These are phyloP conservation scores for Gnathonemus longibarbis DNA, from an alignment of 2,113 vertebrate genomes.

Conservation along the genomic window DNA sequence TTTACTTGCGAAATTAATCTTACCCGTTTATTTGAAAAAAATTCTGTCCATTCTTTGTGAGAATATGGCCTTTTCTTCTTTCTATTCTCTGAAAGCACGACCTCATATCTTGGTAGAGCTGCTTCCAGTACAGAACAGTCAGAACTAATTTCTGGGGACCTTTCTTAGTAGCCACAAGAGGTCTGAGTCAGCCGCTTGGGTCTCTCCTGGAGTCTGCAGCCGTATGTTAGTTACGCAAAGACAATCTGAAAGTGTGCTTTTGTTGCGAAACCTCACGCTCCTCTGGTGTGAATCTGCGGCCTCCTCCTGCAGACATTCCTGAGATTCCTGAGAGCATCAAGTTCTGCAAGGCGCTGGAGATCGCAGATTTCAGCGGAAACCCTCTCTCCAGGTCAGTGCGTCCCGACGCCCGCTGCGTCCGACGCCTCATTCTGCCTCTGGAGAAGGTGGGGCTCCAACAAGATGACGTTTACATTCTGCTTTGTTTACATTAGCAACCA, in stretches of 20 bases:
- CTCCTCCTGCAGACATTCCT: slow-evolving; percentile 74
- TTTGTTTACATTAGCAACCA: background rate
- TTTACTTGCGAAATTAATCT: background rate
- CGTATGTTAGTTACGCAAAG: slow-evolving; percentile 48
- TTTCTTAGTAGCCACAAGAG: background rate
- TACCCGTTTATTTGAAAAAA: background rate
- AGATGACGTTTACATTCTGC: background rate
- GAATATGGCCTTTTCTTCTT: background rate
- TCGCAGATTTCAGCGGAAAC: slow-evolving; percentile 97
- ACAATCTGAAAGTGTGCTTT: slow-evolving; percentile 40
- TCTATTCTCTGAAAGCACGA: background rate
- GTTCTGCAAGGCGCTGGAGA: slow-evolving; percentile 92
- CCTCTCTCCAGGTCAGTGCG: slow-evolving; percentile 78
- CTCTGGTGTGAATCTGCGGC: background rate
- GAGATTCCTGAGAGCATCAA: slow-evolving; percentile 98
- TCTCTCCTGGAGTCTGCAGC: background rate
- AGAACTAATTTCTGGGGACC: background rate
- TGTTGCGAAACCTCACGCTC: slow-evolving; percentile 21
- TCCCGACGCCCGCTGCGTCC: slow-evolving; percentile 12
- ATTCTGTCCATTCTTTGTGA: background rate
- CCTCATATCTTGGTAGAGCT: background rate
- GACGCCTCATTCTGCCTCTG: background rate
- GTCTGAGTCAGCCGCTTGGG: background rate
- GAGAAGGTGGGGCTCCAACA: background rate
- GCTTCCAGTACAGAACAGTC: background rate